A percentile compares a stretch with the other conserved stretches of the same genome.
Conservation (phyloP, 2,888 invertebrate genomes). For the Hemistola chrysoprasaria region DNA sequence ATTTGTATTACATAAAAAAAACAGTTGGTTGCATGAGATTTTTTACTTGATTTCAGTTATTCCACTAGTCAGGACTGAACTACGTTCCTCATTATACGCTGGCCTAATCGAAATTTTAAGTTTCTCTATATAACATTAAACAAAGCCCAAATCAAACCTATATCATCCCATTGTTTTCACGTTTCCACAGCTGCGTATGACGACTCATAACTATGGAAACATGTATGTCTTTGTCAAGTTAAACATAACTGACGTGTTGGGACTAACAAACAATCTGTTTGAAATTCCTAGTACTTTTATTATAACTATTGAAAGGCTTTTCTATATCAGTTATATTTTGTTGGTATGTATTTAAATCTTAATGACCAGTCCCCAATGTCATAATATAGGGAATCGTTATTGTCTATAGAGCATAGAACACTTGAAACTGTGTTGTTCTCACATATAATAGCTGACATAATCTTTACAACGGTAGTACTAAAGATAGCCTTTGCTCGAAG, state of each 20-base stretch:
- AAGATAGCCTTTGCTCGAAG: background rate
- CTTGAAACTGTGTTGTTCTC: no score
- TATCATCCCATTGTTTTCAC: slow-evolving; percentile 51
- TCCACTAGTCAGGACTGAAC: no score
- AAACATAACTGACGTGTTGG: slow-evolving; percentile 51
- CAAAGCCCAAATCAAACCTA: slow-evolving; percentile 28
- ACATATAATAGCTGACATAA: no score
- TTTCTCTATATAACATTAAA: slow-evolving; percentile 52
- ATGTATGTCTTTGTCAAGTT: slow-evolving; percentile 64
- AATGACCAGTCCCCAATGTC: no score
- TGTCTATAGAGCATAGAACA: no score
- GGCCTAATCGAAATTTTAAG: slow-evolving; percentile 29
- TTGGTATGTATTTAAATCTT: no score
- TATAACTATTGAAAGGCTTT: no score
- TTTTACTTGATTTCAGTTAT: no score
- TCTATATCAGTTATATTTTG: no score
- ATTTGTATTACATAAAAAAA: no score
- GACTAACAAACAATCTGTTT: slow-evolving; percentile 32
- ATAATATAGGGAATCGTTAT: no score
- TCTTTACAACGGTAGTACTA: background rate
- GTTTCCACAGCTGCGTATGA: slow-evolving; percentile 50
- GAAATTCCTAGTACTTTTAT: slow-evolving; percentile 1
- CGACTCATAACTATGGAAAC: slow-evolving; percentile 41
- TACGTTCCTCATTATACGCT: slow-evolving; percentile 2
- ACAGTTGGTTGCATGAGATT: no score